These are phyloP conservation scores for Zaprionus inermis DNA, from an alignment of 1,140 invertebrate species.

Conservation along the genomic window DNA sequence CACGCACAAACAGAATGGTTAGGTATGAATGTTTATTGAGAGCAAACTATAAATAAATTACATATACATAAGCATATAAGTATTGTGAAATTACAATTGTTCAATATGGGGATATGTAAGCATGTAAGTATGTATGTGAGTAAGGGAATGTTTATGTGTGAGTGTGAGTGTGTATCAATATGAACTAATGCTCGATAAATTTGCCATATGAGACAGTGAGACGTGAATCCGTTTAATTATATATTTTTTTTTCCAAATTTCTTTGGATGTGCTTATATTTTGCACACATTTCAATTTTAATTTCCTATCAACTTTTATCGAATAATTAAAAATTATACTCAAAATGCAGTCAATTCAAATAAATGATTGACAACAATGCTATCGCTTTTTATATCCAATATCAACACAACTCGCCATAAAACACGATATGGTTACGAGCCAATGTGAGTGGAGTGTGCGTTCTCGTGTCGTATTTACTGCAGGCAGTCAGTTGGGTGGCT, in stretches of 20 bases:
- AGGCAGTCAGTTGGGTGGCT: not conserved
- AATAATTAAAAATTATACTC: no score
- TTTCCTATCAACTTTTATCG: not conserved
- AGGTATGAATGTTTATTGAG: conserved; percentile 39
- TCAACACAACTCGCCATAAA: conserved; percentile 17
- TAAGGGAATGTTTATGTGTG: not conserved
- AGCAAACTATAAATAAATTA: conserved; percentile 51
- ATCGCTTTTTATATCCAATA: conserved; percentile 11
- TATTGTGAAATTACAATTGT: conserved; percentile 27
- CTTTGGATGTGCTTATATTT: not conserved
- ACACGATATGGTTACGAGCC: conserved; percentile 3
- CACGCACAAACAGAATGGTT: conserved; percentile 46
- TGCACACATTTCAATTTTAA: not conserved
- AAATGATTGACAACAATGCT: conserved; percentile 4
- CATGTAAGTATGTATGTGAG: not conserved
- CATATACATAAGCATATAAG: conserved; percentile 40
- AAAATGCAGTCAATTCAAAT: not conserved
- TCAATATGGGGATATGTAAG: not conserved
- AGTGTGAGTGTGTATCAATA: conserved; percentile 1
- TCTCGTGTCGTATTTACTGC: not conserved
- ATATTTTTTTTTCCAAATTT: no score
- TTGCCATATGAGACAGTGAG: not conserved
- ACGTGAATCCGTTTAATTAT: not conserved
- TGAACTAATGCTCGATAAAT: not conserved
- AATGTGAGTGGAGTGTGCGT: conserved; percentile 2